phyloP scores from a whole-genome alignment of 2,888 invertebrate species.

The Eucera pruinosa region DNA sequence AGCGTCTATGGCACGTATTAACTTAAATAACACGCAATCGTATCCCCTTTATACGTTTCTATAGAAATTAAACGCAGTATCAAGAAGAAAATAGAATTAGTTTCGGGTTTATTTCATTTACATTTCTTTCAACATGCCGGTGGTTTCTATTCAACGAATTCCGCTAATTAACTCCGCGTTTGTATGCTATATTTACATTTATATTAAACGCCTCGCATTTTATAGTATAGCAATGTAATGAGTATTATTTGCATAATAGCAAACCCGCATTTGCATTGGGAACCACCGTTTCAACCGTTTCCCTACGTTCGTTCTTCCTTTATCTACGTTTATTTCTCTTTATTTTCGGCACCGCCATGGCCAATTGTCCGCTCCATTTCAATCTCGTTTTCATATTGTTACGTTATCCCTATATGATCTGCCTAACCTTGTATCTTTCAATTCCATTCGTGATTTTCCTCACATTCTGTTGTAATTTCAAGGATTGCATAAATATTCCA shows the following conservation, averaged over 20 bases:
- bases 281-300: not conserved
- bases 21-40: not conserved
- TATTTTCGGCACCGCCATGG: not conserved
- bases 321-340: not conserved
- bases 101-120: slow-evolving; percentile 12
- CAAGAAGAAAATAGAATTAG: not conserved
- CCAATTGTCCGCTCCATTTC: not conserved
- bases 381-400: not conserved
- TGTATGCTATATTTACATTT: slow-evolving; percentile 35
- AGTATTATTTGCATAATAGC: slow-evolving; percentile 36
- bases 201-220: slow-evolving; percentile 35
- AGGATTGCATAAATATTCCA: too few species aligned
- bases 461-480: too few species aligned
- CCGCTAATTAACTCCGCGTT: slow-evolving; percentile 21
- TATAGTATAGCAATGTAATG: slow-evolving; percentile 25
- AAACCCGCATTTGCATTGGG: slow-evolving; percentile 29
- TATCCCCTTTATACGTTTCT: too few species aligned
- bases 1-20: too few species aligned
- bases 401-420: not conserved
- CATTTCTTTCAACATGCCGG: not conserved
- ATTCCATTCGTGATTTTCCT: too few species aligned
- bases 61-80: not conserved
- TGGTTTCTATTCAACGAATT: slow-evolving; percentile 2
- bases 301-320: not conserved
- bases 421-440: too few species aligned